phyloP scores from a whole-genome alignment of 35 echinoderm and acorn worm genomes.

The Eucidaris tribuloides region DNA sequence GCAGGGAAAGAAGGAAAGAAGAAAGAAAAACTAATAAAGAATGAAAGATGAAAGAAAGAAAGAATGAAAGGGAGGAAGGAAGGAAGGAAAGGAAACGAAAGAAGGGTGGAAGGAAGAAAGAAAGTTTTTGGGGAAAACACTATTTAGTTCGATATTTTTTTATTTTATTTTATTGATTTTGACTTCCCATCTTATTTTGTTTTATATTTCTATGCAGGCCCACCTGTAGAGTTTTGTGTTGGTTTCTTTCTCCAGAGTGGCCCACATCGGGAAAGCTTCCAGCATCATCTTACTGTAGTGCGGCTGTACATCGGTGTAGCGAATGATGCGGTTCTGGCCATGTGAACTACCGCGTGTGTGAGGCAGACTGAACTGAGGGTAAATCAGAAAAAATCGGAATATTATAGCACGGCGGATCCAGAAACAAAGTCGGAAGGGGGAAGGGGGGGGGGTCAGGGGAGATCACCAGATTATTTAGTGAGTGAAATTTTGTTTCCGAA shows the following conservation, averaged over 20 bases:
- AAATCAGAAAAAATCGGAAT: background rate
- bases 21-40: background rate
- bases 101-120: background rate
- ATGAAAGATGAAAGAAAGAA: background rate
- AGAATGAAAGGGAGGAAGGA: background rate
- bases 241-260: constrained; percentile 55
- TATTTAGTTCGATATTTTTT: background rate
- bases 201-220: background rate
- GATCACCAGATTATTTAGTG: too few species aligned
- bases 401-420: too few species aligned
- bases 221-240: constrained; percentile 55
- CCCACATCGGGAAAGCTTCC: constrained; percentile 66
- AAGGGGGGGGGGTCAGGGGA: too few species aligned
- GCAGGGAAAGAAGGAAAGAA: too few species aligned
- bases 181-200: background rate
- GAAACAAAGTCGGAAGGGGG: too few species aligned
- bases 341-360: constrained; percentile 76
- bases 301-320: constrained; percentile 48
- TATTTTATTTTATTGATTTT: background rate
- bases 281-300: constrained; percentile 63
- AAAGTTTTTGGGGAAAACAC: background rate
- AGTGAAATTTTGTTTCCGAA: too few species aligned
- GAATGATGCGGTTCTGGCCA: constrained; percentile 67
- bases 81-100: background rate
- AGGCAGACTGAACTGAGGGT: constrained; percentile 58